These are phyloP conservation scores for Drosophila baimaii DNA, from an alignment of 1,140 invertebrate species.

Conservation along the genomic window DNA sequence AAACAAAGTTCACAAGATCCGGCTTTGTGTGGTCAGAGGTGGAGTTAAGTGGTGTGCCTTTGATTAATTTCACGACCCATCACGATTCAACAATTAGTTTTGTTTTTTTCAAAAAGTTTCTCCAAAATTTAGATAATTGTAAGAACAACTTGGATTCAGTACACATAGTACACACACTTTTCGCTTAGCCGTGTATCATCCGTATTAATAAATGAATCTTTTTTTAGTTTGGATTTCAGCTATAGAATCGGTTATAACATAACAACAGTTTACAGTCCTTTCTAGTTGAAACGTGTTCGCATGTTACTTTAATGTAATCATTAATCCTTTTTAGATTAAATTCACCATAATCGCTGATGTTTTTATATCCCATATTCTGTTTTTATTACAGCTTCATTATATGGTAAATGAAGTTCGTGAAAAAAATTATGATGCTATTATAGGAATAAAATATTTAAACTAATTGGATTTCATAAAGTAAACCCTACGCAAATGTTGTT, in stretches of 20 bases:
- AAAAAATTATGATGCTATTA: conserved; percentile 22
- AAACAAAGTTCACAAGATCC: background rate
- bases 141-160: conserved; percentile 4
- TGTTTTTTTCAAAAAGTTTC: conserved; percentile 2
- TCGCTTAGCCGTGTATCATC: background rate
- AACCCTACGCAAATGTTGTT: conserved; percentile 14
- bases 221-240: background rate
- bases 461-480: conserved; percentile 19
- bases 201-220: background rate
- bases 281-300: conserved; percentile 1
- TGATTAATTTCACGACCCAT: conserved; percentile 9
- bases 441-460: conserved; percentile 33
- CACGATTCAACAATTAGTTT: conserved; percentile 2
- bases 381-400: conserved; percentile 32
- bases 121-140: conserved; percentile 10
- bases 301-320: background rate
- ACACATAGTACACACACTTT: background rate
- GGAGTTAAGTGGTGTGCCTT: conserved; percentile 16
- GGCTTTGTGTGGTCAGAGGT: background rate
- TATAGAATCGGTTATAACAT: background rate
- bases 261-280: background rate
- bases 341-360: background rate
- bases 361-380: conserved; percentile 14
- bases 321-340: conserved; percentile 7
- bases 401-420: conserved; percentile 26